Percentiles rank a stretch among this genome's conserved stretches.
Conservation (phyloP, 2,113 vertebrate genomes). For the Mus spicilegus region DNA sequence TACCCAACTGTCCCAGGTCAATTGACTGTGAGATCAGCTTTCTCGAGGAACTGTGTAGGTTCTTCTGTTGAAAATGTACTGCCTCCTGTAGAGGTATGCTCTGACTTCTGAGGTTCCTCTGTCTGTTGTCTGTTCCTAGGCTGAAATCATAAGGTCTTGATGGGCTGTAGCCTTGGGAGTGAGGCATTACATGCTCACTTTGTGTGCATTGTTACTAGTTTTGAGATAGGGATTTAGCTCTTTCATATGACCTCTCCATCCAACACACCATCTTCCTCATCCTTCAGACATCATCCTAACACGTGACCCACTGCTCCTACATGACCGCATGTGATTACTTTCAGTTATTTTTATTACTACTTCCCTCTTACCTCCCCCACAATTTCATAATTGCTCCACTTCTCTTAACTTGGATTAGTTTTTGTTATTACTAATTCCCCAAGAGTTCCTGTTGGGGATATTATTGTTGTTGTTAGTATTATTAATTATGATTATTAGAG, state of each 20-base stretch:
- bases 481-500: neutral
- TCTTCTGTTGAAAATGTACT: neutral
- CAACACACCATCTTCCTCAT: neutral
- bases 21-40: neutral
- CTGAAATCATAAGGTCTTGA: neutral
- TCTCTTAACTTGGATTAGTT: neutral
- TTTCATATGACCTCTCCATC: neutral
- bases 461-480: neutral
- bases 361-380: neutral
- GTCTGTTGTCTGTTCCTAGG: neutral
- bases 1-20: neutral
- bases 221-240: neutral
- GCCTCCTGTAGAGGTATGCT: neutral
- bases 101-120: neutral
- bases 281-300: neutral
- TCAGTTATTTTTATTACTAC: neutral
- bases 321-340: neutral
- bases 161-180: neutral
- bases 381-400: neutral
- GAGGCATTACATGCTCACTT: neutral
- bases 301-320: neutral
- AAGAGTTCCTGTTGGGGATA: neutral
- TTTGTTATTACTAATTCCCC: neutral
- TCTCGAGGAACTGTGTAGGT: neutral
- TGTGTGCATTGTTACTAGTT: neutral